Conservation (phyloP, 2,797 vertebrate species). For the Hoplostethus mediterraneus region DNA sequence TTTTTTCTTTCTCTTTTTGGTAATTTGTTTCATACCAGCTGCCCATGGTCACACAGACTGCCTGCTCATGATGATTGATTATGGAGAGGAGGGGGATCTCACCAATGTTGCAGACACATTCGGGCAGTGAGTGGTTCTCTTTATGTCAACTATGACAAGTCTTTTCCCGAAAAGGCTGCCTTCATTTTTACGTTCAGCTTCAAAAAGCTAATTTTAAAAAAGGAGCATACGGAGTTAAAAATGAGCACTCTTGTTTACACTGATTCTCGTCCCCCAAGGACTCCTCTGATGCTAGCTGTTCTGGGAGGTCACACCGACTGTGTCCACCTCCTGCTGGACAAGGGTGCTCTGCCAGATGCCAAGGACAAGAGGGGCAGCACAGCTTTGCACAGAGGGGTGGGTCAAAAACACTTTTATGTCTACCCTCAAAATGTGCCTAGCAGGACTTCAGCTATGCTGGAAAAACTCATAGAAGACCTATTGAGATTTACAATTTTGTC, state of each 20-base stretch:
- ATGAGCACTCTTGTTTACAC: not conserved
- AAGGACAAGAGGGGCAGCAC: constrained; percentile 93
- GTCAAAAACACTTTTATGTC: constrained; percentile 39
- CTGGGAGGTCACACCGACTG: constrained; percentile 94
- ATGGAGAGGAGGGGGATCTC: constrained; percentile 91
- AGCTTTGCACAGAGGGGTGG: constrained; percentile 93
- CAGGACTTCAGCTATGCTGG: constrained; percentile 7
- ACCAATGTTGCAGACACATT: constrained; percentile 92
- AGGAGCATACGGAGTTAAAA: not conserved
- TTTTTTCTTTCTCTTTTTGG: not conserved
- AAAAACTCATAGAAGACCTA: not conserved
- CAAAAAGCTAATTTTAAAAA: not conserved
- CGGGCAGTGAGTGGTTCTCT: constrained; percentile 90
- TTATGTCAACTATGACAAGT: constrained; percentile 5
- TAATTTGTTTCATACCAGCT: constrained; percentile 78
- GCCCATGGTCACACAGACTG: constrained; percentile 94
- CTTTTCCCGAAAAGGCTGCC: not conserved
- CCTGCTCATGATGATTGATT: constrained; percentile 95
- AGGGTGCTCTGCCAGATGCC: constrained; percentile 91
- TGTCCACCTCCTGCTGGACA: constrained; percentile 94
- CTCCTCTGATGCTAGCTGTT: constrained; percentile 95
- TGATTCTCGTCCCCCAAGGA: constrained; percentile 77
- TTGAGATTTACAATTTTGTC: not conserved
- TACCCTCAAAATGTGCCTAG: not conserved
- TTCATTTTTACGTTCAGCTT: not conserved